Evolutionary conservation across 2,888 invertebrate species (phyloP), one percentile per base, ranked within the genome.

Genomic region (Acrobasis consociella): DNA sequence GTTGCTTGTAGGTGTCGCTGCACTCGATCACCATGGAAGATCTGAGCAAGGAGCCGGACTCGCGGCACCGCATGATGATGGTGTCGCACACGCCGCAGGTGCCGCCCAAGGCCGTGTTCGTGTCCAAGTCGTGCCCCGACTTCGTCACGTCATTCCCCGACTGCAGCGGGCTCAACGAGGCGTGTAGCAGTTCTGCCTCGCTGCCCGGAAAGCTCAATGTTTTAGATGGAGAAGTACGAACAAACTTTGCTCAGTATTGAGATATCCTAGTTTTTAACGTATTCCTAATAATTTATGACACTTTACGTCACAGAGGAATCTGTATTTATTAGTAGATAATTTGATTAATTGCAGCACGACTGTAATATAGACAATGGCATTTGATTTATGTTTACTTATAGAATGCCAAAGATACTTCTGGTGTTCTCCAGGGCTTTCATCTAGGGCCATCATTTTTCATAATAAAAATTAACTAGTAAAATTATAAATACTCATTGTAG

Each of bases 11-110:
- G 94, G 95, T 97, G 13, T 95, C 97, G 0, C 89, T 99, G 9
- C 95, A 97, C 69, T 97, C 98, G 0, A 94, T 99, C 22, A 93
- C 96, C 5, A 97, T 99, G 96, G 98, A 98, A 83, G 98, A 99
- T 87, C 93, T 98, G 5, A 94, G 97, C 9, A 95, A 96, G 76
- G 94, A 96, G 1, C 93, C 94, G 17, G 96, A 96, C 52, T 96
- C 97, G 0, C 95, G 95, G 72, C 96, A 97, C 86, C 94, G 98
- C 46, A 95, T 95, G 80, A 96, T 98, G 94, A 96, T 98, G 83
- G 94, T 96, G 67, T 97, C 97, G 0, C 95, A 92, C 87, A 79
- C 89, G 66, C 85, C 87, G 65, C 93, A 70, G 80, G 88, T 79
- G 82, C 90, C 80, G 72, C 89, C 80, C 70, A 91, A 81, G 69